A percentile compares a stretch with the other conserved stretches of the same genome.
phyloP scores from a whole-genome alignment of 1,140 invertebrate genomes.

The Micrasema minimum region DNA sequence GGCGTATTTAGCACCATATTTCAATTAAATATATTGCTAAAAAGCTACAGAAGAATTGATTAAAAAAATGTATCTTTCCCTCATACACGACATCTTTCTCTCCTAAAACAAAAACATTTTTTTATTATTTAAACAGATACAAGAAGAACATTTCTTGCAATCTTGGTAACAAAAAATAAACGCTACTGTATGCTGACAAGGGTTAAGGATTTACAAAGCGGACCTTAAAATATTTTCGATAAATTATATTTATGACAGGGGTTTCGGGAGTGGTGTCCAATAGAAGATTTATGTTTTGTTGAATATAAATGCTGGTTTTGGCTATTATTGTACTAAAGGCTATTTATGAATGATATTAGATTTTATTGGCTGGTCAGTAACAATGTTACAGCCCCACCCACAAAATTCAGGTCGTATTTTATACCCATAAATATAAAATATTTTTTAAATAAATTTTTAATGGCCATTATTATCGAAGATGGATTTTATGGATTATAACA shows the following conservation, averaged over 20 bases:
- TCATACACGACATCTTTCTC: too few relatives aligned
- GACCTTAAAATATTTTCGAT: constrained; percentile 48
- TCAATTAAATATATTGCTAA: too few relatives aligned
- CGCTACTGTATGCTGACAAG: too few relatives aligned
- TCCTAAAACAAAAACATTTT: too few relatives aligned
- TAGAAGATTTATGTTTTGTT: constrained; percentile 31
- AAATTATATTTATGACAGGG: constrained; percentile 36
- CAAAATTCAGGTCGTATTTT: neutral
- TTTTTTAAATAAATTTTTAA: too few relatives aligned
- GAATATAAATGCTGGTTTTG: constrained; percentile 5
- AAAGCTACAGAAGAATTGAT: too few relatives aligned
- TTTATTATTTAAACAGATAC: too few relatives aligned
- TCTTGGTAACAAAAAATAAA: too few relatives aligned
- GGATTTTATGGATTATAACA: neutral
- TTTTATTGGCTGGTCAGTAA: neutral
- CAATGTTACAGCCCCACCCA: neutral
- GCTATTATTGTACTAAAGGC: constrained; percentile 10
- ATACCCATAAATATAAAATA: neutral
- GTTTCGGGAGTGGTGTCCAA: constrained; percentile 27
- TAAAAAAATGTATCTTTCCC: too few relatives aligned
- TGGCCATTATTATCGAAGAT: neutral
- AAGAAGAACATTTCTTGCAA: too few relatives aligned
- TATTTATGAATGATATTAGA: constrained; percentile 10
- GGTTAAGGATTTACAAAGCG: constrained; percentile 39
- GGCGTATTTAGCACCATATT: too few relatives aligned